Conservation (phyloP, 2,888 invertebrate genomes). For the Flexamia atlantica region DNA sequence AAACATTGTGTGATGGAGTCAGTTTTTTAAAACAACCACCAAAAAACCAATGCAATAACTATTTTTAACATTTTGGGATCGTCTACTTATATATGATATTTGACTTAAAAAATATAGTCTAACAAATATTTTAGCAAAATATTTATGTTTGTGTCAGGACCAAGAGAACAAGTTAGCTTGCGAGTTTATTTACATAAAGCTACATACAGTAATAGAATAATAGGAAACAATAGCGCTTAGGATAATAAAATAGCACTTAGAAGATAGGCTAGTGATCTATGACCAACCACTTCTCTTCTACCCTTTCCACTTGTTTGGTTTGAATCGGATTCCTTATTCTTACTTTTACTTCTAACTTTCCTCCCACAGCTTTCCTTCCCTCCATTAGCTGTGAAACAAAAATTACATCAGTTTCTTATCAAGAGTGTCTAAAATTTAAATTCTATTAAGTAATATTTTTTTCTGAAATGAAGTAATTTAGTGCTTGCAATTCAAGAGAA, state of each 20-base stretch:
- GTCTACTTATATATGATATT: too few relatives aligned
- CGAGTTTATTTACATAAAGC: conserved; percentile 12
- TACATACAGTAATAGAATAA: not conserved
- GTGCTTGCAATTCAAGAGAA: too few relatives aligned
- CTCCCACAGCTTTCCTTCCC: conserved; percentile 91
- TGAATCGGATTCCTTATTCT: conserved; percentile 92
- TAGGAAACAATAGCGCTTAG: not conserved
- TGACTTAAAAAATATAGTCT: not conserved
- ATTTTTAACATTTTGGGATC: too few relatives aligned
- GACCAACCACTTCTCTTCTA: conserved; percentile 95
- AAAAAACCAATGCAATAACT: too few relatives aligned
- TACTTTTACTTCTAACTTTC: conserved; percentile 93
- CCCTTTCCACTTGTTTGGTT: conserved; percentile 92
- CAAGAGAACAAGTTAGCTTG: not conserved
- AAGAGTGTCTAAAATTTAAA: not conserved
- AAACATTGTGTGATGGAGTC: too few relatives aligned
- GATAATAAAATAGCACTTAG: too few relatives aligned
- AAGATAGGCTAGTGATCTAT: conserved; percentile 78
- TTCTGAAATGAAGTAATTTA: too few relatives aligned
- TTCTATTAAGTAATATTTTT: too few relatives aligned
- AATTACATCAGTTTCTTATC: too few relatives aligned
- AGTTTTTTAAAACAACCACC: too few relatives aligned
- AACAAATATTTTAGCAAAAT: not conserved
- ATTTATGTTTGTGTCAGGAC: not conserved
- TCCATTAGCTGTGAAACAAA: conserved; percentile 86